Conservation (phyloP, 2,888 invertebrate species). For the Eulithis testata region DNA sequence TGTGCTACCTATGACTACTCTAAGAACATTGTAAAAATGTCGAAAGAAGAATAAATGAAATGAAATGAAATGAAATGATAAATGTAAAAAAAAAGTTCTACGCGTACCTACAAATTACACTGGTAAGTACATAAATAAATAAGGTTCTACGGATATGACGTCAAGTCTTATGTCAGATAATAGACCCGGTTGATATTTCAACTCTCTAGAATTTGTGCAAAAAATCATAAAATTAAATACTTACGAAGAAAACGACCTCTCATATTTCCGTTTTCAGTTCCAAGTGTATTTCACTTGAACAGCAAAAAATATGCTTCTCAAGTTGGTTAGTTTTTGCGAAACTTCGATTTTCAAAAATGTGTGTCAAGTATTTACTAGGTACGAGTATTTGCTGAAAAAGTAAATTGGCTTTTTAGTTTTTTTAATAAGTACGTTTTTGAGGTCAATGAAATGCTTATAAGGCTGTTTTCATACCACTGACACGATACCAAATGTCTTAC, state of each 20-base stretch:
- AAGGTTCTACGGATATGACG: slow-evolving; percentile 1
- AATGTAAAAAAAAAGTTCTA: too few relatives aligned
- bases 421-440: slow-evolving; percentile 10
- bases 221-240: slow-evolving; percentile 4
- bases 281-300: slow-evolving; percentile 15
- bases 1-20: too few relatives aligned
- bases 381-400: slow-evolving; percentile 34
- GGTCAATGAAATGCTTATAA: neutral
- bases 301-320: slow-evolving; percentile 32
- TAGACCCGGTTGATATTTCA: slow-evolving; percentile 1
- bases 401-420: slow-evolving; percentile 33
- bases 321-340: slow-evolving; percentile 29
- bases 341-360: slow-evolving; percentile 35
- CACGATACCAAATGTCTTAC: too few relatives aligned
- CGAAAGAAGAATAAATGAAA: too few relatives aligned
- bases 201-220: slow-evolving; percentile 11
- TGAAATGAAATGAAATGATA: too few relatives aligned
- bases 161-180: slow-evolving; percentile 13
- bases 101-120: too few relatives aligned
- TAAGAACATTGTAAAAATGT: too few relatives aligned
- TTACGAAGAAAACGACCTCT: slow-evolving; percentile 17
- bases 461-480: too few relatives aligned
- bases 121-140: neutral
- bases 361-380: slow-evolving; percentile 38
- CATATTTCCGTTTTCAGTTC: slow-evolving; percentile 28